phyloP scores from a whole-genome alignment of 53 echinoderm and acorn worm genomes.

The Pentamera pediparva region DNA sequence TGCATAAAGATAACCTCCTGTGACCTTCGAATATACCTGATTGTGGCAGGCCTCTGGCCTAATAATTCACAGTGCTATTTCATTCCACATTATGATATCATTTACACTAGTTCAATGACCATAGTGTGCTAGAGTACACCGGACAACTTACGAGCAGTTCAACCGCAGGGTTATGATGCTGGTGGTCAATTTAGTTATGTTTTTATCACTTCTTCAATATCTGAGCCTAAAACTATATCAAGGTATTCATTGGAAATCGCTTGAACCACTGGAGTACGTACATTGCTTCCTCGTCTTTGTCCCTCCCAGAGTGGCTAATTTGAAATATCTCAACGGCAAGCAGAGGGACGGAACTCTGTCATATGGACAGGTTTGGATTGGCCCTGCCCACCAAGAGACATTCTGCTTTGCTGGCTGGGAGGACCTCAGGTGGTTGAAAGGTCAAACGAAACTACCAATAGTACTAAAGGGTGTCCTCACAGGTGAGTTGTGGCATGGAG shows the following conservation, averaged over 20 bases:
- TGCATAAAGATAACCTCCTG: no score
- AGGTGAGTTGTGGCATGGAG: background rate
- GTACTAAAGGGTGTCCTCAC: constrained; percentile 1
- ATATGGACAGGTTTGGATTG: background rate
- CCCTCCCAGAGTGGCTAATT: background rate
- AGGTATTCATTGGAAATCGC: no score
- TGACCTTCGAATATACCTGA: no score
- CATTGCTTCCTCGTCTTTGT: background rate
- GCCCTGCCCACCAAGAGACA: background rate
- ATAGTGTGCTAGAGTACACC: no score
- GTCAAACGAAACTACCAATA: constrained; percentile 12
- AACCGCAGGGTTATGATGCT: no score
- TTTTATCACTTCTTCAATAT: no score
- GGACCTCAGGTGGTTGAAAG: constrained; percentile 3
- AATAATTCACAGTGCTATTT: no score
- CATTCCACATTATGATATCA: no score
- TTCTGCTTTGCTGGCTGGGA: constrained; percentile 10
- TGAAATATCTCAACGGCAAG: background rate
- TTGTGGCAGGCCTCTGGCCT: no score
- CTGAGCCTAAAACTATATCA: no score
- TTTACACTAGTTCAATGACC: no score
- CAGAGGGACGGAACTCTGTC: background rate
- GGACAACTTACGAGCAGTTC: no score
- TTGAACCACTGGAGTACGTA: background rate
- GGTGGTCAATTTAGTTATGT: background rate